These are phyloP conservation scores for Etheostoma cragini DNA, from an alignment of 2,113 vertebrate genomes.

Conservation along the genomic window DNA sequence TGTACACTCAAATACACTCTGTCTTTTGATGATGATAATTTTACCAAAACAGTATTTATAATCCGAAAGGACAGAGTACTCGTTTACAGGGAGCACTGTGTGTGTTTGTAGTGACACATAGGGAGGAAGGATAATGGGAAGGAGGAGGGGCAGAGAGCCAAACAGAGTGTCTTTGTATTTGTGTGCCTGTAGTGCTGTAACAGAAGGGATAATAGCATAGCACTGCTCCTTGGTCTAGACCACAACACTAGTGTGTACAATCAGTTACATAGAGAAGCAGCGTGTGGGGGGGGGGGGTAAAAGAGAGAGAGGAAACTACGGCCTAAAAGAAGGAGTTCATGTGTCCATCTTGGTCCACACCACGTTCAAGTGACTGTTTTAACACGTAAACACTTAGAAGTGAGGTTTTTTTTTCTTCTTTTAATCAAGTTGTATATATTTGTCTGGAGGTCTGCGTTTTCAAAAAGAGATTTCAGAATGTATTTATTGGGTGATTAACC, in stretches of 20 bases:
- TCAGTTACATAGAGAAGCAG: constrained; percentile 51
- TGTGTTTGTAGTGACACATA: constrained; percentile 55
- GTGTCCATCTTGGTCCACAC: constrained; percentile 52
- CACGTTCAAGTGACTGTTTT: constrained; percentile 66
- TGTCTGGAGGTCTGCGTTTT: constrained; percentile 56
- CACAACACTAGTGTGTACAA: constrained; percentile 70
- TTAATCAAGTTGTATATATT: constrained; percentile 76
- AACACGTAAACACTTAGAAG: constrained; percentile 72
- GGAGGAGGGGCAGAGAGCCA: constrained; percentile 53
- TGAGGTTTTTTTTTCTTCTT: constrained; percentile 36
- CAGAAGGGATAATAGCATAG: constrained; percentile 48
- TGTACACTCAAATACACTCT: constrained; percentile 67
- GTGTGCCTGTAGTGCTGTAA: constrained; percentile 73
- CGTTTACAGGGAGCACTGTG: constrained; percentile 78
- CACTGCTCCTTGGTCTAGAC: constrained; percentile 57
- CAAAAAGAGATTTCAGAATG: constrained; percentile 79
- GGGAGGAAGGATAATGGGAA: constrained; percentile 24
- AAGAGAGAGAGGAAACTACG: background rate
- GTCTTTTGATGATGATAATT: constrained; percentile 81
- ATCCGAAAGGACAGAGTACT: constrained; percentile 76
- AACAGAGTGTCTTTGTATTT: constrained; percentile 72
- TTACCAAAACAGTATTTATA: constrained; percentile 88
- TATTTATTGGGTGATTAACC: constrained; percentile 81
- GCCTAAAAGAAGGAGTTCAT: constrained; percentile 32
- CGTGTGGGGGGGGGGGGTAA: background rate